Percentiles rank a stretch among this genome's conserved stretches.
Evolutionary conservation across 2,797 vertebrate genomes (phyloP).

Genomic region (Morelia viridis): DNA sequence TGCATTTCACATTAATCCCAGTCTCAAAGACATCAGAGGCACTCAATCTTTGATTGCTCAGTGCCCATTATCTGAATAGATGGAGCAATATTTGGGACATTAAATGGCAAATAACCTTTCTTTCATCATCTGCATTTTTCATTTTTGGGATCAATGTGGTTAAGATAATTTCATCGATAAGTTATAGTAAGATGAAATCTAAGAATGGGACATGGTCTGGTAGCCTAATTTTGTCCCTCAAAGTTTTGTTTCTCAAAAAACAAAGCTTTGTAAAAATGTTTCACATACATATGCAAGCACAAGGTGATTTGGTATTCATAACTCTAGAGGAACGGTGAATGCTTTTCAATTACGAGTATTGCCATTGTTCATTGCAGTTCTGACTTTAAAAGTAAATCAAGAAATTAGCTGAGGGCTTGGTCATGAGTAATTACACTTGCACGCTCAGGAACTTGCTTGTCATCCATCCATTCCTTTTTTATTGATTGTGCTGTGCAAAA

Average conservation of each 20-base stretch:
- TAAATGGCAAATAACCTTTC: neutral
- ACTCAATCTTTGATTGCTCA: neutral
- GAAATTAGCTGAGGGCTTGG: constrained; percentile 60
- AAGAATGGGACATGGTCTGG: constrained; percentile 17
- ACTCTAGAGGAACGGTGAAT: constrained; percentile 15
- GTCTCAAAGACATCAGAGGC: neutral
- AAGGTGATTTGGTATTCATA: constrained; percentile 27
- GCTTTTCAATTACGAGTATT: constrained; percentile 43
- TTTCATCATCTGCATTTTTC: neutral
- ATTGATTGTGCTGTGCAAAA: constrained; percentile 40
- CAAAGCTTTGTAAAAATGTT: neutral
- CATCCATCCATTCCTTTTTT: constrained; percentile 46
- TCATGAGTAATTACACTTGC: constrained; percentile 64
- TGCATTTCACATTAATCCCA: neutral
- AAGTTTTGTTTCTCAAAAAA: constrained; percentile 21
- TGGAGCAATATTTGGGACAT: neutral
- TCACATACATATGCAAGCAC: neutral
- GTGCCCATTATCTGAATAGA: neutral
- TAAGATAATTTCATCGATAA: neutral
- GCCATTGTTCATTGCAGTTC: constrained; percentile 55
- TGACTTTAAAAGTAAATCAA: constrained; percentile 57
- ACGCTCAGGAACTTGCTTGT: constrained; percentile 44
- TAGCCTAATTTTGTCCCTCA: constrained; percentile 2
- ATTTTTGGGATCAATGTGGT: neutral
- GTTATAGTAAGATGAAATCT: constrained; percentile 31